Evolutionary conservation across 2,888 invertebrate genomes (phyloP).

Genomic region (Pedicia rivosa): DNA sequence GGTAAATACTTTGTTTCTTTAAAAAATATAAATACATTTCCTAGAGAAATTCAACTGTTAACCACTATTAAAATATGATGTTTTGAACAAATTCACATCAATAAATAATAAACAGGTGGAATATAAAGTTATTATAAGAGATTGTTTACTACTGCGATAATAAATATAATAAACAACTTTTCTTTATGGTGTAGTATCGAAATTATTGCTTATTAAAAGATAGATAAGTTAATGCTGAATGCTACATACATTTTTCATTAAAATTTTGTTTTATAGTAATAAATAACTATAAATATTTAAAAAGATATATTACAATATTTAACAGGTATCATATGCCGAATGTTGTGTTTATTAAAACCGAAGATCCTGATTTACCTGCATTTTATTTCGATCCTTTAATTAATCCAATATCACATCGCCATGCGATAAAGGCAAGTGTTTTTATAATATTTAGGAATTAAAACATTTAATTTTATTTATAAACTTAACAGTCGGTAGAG

Average conservation of each 20-base stretch:
- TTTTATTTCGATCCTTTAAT: conserved; percentile 99
- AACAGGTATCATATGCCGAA: conserved; percentile 96
- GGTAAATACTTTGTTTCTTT: conserved; percentile 50
- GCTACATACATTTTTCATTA: conserved; percentile 32
- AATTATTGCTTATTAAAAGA: too few relatives aligned
- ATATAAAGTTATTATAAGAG: conserved; percentile 21
- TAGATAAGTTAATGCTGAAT: too few relatives aligned
- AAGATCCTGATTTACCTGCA: conserved; percentile 98
- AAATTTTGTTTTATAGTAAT: conserved; percentile 1
- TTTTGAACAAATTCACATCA: conserved; percentile 8
- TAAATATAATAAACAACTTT: conserved; percentile 21
- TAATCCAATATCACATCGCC: conserved; percentile 94
- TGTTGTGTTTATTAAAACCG: conserved; percentile 98
- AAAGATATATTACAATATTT: too few relatives aligned
- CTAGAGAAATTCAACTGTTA: not conserved
- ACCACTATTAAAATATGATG: not conserved
- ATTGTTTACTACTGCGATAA: conserved; percentile 42
- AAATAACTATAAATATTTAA: too few relatives aligned
- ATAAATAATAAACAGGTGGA: conserved; percentile 17
- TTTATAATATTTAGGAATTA: not conserved
- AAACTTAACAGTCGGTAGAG: conserved; percentile 43
- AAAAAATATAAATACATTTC: not conserved
- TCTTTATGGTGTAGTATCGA: conserved; percentile 39
- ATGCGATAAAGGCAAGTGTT: conserved; percentile 52
- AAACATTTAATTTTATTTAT: not conserved